Percentiles rank a stretch among this genome's conserved stretches.
Evolutionary conservation across 1,140 invertebrate genomes (phyloP).

Genomic region (Bombus impatiens): DNA sequence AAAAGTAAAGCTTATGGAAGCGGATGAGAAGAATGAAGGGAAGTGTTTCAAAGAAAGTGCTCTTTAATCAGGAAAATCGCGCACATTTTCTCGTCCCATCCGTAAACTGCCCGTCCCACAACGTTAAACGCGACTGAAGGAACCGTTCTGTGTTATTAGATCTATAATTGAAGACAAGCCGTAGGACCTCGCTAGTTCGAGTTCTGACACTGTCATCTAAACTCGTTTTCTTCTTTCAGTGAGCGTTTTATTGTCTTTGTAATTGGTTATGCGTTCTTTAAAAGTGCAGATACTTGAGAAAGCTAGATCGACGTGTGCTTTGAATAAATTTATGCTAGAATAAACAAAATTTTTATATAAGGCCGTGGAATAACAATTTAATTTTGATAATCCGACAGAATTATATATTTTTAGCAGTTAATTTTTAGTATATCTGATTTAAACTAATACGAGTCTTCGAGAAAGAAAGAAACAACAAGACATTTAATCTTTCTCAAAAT

Average conservation of each 20-base stretch:
- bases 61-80: slow-evolving; percentile 50
- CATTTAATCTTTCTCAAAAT: neutral
- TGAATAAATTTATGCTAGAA: neutral
- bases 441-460: neutral
- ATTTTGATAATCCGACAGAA: neutral
- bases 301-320: neutral
- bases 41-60: neutral
- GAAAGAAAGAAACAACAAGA: too few relatives aligned
- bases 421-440: neutral
- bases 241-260: neutral
- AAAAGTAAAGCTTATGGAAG: neutral
- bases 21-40: neutral
- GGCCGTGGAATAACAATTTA: neutral
- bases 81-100: neutral
- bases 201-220: neutral
- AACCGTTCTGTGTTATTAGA: slow-evolving; percentile 11
- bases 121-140: neutral
- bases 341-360: neutral
- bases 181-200: neutral
- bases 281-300: too few relatives aligned
- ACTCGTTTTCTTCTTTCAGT: neutral
- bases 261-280: neutral
- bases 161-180: slow-evolving; percentile 11
- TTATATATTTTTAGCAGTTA: neutral
- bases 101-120: slow-evolving; percentile 4